Percentiles rank a stretch among this genome's conserved stretches.
Evolutionary conservation across 2,797 vertebrate species (phyloP).

Genomic region (Coluber constrictor): DNA sequence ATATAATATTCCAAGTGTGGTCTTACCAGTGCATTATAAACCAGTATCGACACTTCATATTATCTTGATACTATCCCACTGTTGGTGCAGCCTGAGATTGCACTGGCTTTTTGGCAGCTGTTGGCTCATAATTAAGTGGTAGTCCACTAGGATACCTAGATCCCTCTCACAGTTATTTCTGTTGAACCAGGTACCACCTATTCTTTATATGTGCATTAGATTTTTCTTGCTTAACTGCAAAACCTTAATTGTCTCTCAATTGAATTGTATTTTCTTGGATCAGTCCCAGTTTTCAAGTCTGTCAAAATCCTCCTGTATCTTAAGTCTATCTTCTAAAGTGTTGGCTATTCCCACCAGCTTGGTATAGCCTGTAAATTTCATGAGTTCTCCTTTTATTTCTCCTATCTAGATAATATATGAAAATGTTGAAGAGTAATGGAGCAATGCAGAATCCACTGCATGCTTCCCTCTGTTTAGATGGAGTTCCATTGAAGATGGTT

Average conservation of each 20-base stretch:
- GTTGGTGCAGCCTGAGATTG: background rate
- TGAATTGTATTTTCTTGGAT: background rate
- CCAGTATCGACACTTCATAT: background rate
- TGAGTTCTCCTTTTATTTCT: background rate
- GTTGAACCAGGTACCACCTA: background rate
- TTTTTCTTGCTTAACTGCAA: background rate
- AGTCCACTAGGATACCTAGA: background rate
- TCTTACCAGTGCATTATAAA: background rate
- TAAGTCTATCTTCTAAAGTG: background rate
- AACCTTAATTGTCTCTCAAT: background rate
- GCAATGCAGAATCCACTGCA: background rate
- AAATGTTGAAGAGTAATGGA: background rate
- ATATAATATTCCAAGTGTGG: background rate
- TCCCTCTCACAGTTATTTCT: background rate
- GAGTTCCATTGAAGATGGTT: background rate
- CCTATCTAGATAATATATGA: background rate
- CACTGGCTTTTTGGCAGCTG: background rate
- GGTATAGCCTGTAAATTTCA: background rate
- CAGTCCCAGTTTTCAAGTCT: background rate
- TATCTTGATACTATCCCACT: background rate
- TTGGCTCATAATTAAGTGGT: background rate
- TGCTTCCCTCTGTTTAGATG: background rate
- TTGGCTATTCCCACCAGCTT: background rate
- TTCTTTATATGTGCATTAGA: background rate
- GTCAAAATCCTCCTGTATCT: background rate